Evolutionary conservation across 2,113 vertebrate genomes (phyloP), one percentile per base, ranked within the genome.

Genomic region (Oreamnos americanus): DNA sequence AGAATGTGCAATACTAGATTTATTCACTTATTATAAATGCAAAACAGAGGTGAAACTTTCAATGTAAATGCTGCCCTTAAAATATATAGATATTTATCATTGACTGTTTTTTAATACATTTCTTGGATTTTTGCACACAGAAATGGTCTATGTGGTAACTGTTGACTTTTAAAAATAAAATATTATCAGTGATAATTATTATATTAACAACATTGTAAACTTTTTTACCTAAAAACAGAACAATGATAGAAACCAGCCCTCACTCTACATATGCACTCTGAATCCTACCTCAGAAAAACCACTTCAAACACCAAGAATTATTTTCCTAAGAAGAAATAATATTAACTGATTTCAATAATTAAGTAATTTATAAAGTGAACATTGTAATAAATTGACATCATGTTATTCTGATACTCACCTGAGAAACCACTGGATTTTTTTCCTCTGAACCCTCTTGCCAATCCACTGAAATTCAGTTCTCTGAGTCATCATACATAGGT

Each of bases 41-140:
- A 95, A 98, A 97, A 85, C 88, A 92, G 51, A 93, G n/a, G 94
- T 71, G 28, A 45, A 95, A 98, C 91, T 98, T 97, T 64, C 93
- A 94, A 30, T 86, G 57, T 74, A 92, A 97, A 96, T 96, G 51
- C 91, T 94, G 45, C 53, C 91, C 82, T 92, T 97, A 92, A 94
- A 95, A 90, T 85, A 84, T 26, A 83, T 17, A 95, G 57, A 76
- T 95, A 97, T 95, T 94, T 95, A 91, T 97, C 84, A 94, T 2
- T 74, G 60, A 89, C 60, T 87, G 25, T 79, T 94, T 91, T 94
- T 74, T 78, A 90, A 90, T 94, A 93, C 90, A 7, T 62, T 85
- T 86, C 64, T 93, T 93, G 78, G 55, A 49, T 39, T 82, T 97
- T 94, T 94, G 43, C 62, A 62, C 57, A 79, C 14, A 21, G 6